These are phyloP conservation scores for Babyrousa celebensis DNA, from an alignment of 2,797 vertebrate species.

Conservation along the genomic window DNA sequence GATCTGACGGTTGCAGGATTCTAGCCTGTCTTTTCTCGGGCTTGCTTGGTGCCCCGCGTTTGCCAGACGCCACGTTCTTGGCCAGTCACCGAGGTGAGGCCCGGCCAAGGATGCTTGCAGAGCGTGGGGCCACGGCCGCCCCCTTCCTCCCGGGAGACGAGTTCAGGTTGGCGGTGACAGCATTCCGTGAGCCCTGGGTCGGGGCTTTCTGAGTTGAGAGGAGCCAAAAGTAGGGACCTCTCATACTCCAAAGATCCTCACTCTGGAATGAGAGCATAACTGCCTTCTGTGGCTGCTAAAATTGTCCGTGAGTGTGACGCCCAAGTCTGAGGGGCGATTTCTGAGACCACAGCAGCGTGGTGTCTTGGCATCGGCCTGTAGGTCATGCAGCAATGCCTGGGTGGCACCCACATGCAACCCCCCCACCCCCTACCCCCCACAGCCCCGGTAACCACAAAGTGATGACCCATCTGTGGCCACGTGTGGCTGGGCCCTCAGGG, in stretches of 20 bases:
- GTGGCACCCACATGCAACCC: too few relatives aligned
- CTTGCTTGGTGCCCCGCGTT: neutral
- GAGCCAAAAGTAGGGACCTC: neutral
- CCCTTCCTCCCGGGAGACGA: neutral
- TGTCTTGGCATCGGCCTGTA: accelerated
- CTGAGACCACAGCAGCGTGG: accelerated
- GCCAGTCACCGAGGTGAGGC: neutral
- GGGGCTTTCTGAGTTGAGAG: neutral
- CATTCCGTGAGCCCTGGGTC: too few relatives aligned
- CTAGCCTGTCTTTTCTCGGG: neutral
- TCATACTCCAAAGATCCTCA: too few relatives aligned
- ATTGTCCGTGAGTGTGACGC: accelerated
- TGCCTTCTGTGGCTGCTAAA: neutral
- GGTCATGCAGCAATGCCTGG: neutral
- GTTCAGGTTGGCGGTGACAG: neutral
- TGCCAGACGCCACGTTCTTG: neutral
- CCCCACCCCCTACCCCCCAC: too few relatives aligned
- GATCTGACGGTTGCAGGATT: neutral
- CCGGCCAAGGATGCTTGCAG: accelerated
- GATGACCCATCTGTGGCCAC: accelerated
- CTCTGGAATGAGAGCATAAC: accelerated
- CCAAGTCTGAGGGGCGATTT: accelerated
- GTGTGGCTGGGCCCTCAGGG: neutral
- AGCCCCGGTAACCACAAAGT: too few relatives aligned
- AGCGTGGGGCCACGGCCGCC: accelerated